A percentile compares a stretch with the other conserved stretches of the same genome.
phyloP scores from a whole-genome alignment of 1,140 invertebrate genomes.

The Latrodectus geometricus region DNA sequence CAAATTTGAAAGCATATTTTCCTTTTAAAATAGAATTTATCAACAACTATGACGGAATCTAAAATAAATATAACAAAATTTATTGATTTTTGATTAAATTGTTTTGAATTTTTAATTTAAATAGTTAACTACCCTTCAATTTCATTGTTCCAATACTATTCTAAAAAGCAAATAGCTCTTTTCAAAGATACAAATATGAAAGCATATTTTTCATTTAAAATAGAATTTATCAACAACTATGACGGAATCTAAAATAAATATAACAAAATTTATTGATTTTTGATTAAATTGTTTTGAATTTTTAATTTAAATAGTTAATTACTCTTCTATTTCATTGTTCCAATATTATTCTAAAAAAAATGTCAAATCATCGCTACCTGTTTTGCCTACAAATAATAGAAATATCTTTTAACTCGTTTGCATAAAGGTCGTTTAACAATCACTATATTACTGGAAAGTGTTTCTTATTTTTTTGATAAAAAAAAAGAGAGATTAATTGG shows the following conservation, averaged over 20 bases:
- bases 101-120: too few relatives aligned
- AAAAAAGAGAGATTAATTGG: conserved; percentile 31
- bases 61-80: too few relatives aligned
- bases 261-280: neutral
- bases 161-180: too few relatives aligned
- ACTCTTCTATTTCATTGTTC: neutral
- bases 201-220: too few relatives aligned
- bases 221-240: too few relatives aligned
- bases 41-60: too few relatives aligned
- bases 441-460: conserved; percentile 24
- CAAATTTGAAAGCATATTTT: too few relatives aligned
- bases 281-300: neutral
- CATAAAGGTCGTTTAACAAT: neutral
- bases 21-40: too few relatives aligned
- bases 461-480: neutral
- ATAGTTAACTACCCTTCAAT: too few relatives aligned
- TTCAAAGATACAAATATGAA: too few relatives aligned
- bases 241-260: neutral
- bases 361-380: neutral
- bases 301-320: neutral
- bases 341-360: neutral
- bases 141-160: too few relatives aligned
- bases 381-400: neutral
- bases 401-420: neutral
- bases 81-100: too few relatives aligned